phyloP scores from a whole-genome alignment of 2,113 vertebrate species.

The Hipposideros armiger region DNA sequence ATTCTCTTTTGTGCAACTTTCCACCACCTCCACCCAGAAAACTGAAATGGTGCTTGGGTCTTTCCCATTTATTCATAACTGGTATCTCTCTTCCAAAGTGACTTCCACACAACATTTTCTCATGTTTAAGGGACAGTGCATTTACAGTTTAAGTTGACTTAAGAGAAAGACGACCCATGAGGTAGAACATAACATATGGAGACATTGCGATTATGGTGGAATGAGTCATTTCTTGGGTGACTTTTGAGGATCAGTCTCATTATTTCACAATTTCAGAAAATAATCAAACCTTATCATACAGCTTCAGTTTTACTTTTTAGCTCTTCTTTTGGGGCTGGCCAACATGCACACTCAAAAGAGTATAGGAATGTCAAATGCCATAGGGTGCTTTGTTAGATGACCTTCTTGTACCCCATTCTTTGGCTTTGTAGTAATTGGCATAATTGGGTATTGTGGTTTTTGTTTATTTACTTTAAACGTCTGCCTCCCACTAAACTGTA shows the following conservation, averaged over 20 bases:
- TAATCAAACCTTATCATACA: background rate
- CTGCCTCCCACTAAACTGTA: background rate
- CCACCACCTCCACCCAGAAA: background rate
- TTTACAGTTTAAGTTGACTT: background rate
- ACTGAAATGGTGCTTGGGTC: background rate
- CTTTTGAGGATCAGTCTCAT: background rate
- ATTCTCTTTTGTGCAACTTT: background rate
- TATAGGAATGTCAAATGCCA: background rate
- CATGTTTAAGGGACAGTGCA: background rate
- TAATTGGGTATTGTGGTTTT: background rate
- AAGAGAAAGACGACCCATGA: background rate
- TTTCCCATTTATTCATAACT: constrained; percentile 38
- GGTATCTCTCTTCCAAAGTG: background rate
- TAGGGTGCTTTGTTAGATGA: background rate
- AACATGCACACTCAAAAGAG: background rate
- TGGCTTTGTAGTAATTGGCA: background rate
- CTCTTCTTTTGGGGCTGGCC: background rate
- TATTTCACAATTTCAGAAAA: background rate
- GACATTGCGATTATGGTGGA: background rate
- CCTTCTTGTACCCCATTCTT: background rate
- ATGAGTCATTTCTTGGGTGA: background rate
- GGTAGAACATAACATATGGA: background rate
- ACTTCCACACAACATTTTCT: background rate
- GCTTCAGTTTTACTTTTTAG: background rate
- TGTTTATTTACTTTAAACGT: background rate